These are phyloP conservation scores for Trematomus bernacchii DNA, from an alignment of 2,797 vertebrate genomes.

Conservation along the genomic window DNA sequence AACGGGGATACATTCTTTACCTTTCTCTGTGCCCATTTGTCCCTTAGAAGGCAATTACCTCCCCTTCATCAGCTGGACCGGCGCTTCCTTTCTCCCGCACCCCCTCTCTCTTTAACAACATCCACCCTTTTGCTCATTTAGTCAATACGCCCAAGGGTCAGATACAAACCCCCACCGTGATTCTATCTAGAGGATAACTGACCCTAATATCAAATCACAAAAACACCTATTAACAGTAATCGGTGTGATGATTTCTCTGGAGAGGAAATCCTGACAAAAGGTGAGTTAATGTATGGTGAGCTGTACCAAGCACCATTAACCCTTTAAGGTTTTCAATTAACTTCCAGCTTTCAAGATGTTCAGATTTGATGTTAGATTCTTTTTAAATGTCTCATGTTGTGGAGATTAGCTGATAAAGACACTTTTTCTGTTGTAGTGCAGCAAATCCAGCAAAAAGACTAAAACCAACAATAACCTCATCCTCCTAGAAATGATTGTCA, in stretches of 20 bases:
- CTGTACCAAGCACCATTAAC: conserved; percentile 12
- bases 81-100: conserved; percentile 10
- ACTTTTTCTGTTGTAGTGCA: neutral
- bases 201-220: conserved; percentile 30
- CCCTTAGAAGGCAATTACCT: conserved; percentile 58
- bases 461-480: neutral
- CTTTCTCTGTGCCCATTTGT: conserved; percentile 38
- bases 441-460: neutral
- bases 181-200: conserved; percentile 30
- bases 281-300: neutral
- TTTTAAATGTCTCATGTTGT: neutral
- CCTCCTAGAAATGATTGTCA: neutral
- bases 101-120: conserved; percentile 19
- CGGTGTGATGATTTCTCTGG: conserved; percentile 19
- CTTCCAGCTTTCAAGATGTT: conserved; percentile 3
- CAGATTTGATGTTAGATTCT: neutral
- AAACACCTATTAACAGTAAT: neutral
- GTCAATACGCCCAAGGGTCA: conserved; percentile 33
- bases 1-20: conserved; percentile 43
- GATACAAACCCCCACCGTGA: conserved; percentile 24
- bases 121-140: conserved; percentile 25
- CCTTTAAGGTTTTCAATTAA: neutral
- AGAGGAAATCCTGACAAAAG: neutral
- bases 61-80: conserved; percentile 26
- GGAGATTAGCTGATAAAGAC: neutral